Evolutionary conservation across 1,140 invertebrate genomes (phyloP), one percentile per base, ranked within the genome.

Genomic region (Parapsyche elsis): DNA sequence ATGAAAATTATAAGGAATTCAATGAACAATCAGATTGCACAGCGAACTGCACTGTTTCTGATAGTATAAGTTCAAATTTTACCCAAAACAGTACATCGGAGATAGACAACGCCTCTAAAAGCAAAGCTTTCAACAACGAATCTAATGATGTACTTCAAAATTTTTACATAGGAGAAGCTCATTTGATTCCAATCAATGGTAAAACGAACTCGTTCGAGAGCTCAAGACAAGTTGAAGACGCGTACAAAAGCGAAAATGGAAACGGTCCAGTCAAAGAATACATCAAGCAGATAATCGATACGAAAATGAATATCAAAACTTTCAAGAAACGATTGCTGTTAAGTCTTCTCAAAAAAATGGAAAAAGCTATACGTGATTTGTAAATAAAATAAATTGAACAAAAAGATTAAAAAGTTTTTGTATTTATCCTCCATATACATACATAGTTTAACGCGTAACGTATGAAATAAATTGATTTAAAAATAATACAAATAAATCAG

Each of bases 311-410:
- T 57, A 74, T 81, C 19, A 81, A 75, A 67, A 77, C 80, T 0
- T 23, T 81, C 38, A 83, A 80, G 57, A 83, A 83, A 46, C 24
- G 78, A 76, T 64, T 83, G 12, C 21, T 83, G 26, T 23, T 83
- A 9, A 77, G 67, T 21, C 44, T 83, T 26, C 53, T 83, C 12
- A 78, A 81, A 14, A 79, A 75, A 75, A 46, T 83, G 19, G 78
- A 80, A 23, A 53, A 77, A 0, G 71, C 79, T 5, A 38, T 73
- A 21, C 30, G 16, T 24, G 26, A 59, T 26, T 71, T 79, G 14
- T 71, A 16, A 79, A 26, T 53, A 53, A 38, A 38, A 38, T 38
- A 4, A 7, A 38, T 38, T 38, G 30, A n/a, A n/a, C n/a, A n/a
- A n/a, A n/a, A n/a, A n/a, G n/a, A n/a, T n/a, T n/a, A n/a, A n/a